Conservation (phyloP, 1,140 invertebrate genomes). For the Neomicropteryx cornuta region DNA sequence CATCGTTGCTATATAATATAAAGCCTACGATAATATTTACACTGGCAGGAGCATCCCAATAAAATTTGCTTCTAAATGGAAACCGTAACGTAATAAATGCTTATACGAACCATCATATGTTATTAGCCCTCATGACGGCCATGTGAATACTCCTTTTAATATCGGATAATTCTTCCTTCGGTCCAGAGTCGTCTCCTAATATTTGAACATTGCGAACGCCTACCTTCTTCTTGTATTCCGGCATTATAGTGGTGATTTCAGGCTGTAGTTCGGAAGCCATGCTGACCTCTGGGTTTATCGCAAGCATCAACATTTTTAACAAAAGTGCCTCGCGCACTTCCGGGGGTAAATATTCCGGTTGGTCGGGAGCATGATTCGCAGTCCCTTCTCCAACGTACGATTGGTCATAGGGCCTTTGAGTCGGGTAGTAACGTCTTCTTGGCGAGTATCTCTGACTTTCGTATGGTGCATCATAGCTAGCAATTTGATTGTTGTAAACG, state of each 20-base stretch:
- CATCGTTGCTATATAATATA: no score
- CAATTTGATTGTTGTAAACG: constrained; percentile 26
- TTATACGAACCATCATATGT: no score
- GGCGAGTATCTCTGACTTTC: constrained; percentile 33
- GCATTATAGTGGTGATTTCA: constrained; percentile 30
- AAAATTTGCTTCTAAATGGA: no score
- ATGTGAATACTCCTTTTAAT: no score
- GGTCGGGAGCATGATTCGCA: constrained; percentile 42
- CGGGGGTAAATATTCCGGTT: constrained; percentile 49
- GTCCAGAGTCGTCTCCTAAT: constrained; percentile 47
- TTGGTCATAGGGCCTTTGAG: constrained; percentile 23
- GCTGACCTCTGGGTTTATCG: constrained; percentile 50
- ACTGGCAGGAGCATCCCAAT: no score
- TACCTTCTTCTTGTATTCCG: constrained; percentile 36
- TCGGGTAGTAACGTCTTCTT: constrained; percentile 30
- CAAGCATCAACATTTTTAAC: constrained; percentile 55
- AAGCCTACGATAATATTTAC: no score
- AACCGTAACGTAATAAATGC: no score
- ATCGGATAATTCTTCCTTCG: no score
- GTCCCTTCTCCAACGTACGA: constrained; percentile 26
- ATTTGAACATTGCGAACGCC: constrained; percentile 49
- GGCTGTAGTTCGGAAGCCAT: constrained; percentile 25
- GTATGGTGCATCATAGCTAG: constrained; percentile 29
- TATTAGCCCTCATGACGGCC: no score
- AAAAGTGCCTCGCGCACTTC: constrained; percentile 55